Base-by-base conservation (phyloP, 2,113 vertebrate genomes). In the Smithornis capensis region DNA sequence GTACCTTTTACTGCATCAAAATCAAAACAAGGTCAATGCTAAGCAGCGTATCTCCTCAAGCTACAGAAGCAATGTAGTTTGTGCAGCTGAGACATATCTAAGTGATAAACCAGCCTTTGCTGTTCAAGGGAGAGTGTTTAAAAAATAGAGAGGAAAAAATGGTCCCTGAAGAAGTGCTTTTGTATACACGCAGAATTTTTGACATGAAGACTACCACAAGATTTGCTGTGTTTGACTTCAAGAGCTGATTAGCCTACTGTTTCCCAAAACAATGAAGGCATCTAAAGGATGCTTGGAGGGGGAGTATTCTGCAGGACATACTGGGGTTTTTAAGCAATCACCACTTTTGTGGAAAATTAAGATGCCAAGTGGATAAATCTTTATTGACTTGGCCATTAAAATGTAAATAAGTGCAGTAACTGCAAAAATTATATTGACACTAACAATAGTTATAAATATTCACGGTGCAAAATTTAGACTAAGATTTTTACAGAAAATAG, bases 371-470 rank as follows among this genome's bases (percentile, higher is more conserved):
- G 23, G 73, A 95, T 96, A 84, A 94, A 96, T 96, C 94, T 96
- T 95, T 94, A 90, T 95, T 97, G 94, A 88, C 83, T 86, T 45
- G 53, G 65, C 91, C 79, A 96, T 97, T 97, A 94, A 97, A 96
- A 97, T 81, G 65, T 93, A 96, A 90, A 90, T 92, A 94, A 88
- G 83, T 38, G 42, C 73, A 94, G 79, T 94, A 93, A 92, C 92
- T 78, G 85, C 90, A 92, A 90, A 80, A 95, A 95, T 83, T 94
- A 89, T 77, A 85, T 76, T 94, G 83, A 94, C 75, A 90, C 38
- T 44, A 89, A 74, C 89, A 92, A 38, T 87, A 92, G 74, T 89
- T 93, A 92, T 85, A 96, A 96, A 96, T 95, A 95, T 81, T 94
- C 75, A n/a, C 89, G 76, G 81, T 83, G 73, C 53, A 68, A 96